Conservation (phyloP, 2,797 vertebrate species). For the Hirundo rustica region DNA sequence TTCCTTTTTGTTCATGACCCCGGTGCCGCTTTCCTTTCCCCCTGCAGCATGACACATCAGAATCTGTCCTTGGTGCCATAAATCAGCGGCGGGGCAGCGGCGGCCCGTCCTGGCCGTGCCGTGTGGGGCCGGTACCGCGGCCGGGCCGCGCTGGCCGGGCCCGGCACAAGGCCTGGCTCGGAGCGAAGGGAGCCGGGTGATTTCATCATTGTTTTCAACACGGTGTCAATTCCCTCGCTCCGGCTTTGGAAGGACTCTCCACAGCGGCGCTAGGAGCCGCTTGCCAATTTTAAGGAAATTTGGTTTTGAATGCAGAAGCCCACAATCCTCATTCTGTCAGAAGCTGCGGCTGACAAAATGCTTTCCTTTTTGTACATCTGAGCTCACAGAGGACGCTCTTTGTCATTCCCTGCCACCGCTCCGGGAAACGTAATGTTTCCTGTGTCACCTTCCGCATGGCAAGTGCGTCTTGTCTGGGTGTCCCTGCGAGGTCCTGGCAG, state of each 20-base stretch:
- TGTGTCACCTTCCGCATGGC: not conserved
- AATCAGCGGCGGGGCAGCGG: not conserved
- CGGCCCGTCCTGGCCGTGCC: not conserved
- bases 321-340: constrained; percentile 22
- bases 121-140: not conserved
- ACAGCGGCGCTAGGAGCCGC: not conserved
- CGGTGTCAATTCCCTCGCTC: constrained; percentile 4
- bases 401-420: not conserved
- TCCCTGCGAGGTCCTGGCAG: not conserved
- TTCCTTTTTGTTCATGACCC: constrained; percentile 71
- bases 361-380: not conserved
- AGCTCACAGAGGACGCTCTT: not conserved
- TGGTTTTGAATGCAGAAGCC: constrained; percentile 25
- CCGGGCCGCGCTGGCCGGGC: not conserved
- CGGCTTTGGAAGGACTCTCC: not conserved
- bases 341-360: constrained; percentile 9
- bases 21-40: constrained; percentile 34
- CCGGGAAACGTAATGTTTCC: not conserved
- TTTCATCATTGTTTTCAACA: constrained; percentile 36
- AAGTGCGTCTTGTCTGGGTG: not conserved
- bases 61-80: constrained; percentile 7
- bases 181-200: not conserved
- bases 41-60: constrained; percentile 59
- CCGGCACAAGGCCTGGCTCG: not conserved
- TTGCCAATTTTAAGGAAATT: constrained; percentile 16